Percentiles rank a stretch among this genome's conserved stretches.
Evolutionary conservation across 1,140 invertebrate species (phyloP).

Genomic region (Orchestia grillus): DNA sequence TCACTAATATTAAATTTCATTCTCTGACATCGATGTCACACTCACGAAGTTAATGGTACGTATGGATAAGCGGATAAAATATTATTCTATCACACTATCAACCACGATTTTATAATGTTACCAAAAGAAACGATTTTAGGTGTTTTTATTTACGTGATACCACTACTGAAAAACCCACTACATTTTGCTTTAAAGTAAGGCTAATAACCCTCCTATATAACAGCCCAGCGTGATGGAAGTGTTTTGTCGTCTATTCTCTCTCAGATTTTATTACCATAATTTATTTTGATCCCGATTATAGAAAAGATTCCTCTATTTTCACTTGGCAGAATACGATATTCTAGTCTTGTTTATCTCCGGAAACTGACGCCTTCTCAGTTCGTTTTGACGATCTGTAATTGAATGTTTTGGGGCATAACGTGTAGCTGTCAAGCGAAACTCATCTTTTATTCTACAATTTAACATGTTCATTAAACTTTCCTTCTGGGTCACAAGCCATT

Average conservation of each 20-base stretch:
- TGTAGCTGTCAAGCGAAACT: neutral
- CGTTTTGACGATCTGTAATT: neutral
- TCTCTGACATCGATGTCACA: too few relatives aligned
- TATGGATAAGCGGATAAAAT: neutral
- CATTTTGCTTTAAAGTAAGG: neutral
- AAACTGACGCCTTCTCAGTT: neutral
- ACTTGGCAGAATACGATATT: neutral
- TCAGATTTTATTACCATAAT: neutral
- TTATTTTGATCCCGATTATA: neutral
- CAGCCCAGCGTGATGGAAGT: neutral
- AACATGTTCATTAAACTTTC: neutral
- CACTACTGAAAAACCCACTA: neutral
- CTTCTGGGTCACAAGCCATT: neutral
- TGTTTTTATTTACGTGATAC: neutral
- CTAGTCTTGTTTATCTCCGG: neutral
- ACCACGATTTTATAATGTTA: neutral
- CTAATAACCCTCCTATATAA: neutral
- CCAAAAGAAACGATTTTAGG: neutral
- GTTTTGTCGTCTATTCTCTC: neutral
- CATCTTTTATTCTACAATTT: neutral
- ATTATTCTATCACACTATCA: neutral
- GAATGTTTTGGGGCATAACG: neutral
- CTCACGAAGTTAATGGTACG: neutral
- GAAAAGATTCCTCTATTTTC: neutral
- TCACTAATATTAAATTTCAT: neutral